These are phyloP conservation scores for Pseudorhombus dupliciocellatus DNA, from an alignment of 2,113 vertebrate genomes.

Conservation along the genomic window DNA sequence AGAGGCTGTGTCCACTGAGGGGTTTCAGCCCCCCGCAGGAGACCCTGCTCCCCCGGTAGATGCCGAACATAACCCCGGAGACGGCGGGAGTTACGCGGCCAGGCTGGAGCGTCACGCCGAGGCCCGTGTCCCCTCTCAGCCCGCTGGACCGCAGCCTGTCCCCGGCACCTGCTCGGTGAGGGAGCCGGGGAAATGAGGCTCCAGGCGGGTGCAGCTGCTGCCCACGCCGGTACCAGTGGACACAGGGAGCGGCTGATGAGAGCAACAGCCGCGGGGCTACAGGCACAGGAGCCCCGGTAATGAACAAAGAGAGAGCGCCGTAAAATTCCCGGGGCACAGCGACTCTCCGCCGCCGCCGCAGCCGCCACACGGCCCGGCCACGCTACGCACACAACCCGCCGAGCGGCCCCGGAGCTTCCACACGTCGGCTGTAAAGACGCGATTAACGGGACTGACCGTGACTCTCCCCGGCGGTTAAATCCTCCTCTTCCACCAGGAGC, in stretches of 20 bases:
- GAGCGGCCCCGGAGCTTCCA: background rate
- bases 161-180: slow-evolving; percentile 57
- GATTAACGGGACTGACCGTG: slow-evolving; percentile 55
- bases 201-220: background rate
- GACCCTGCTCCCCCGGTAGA: background rate
- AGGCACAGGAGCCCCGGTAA: slow-evolving; percentile 49
- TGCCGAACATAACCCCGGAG: slow-evolving; percentile 30
- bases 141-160: slow-evolving; percentile 6
- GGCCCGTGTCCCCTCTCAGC: background rate
- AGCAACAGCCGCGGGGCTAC: slow-evolving; percentile 22
- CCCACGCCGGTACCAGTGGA: background rate
- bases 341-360: background rate
- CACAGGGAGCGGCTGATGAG: background rate
- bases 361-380: background rate
- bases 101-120: background rate
- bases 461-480: slow-evolving; percentile 26
- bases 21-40: background rate
- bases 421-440: no score
- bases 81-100: background rate
- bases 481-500: slow-evolving; percentile 18
- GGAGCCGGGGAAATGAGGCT: slow-evolving; percentile 1
- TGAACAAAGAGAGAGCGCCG: slow-evolving; percentile 43
- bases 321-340: slow-evolving; percentile 47
- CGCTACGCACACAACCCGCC: background rate
- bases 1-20: background rate